A percentile compares a stretch with the other conserved stretches of the same genome.
phyloP scores from a whole-genome alignment of 2,888 invertebrate genomes.

The Orchesella flavescens region DNA sequence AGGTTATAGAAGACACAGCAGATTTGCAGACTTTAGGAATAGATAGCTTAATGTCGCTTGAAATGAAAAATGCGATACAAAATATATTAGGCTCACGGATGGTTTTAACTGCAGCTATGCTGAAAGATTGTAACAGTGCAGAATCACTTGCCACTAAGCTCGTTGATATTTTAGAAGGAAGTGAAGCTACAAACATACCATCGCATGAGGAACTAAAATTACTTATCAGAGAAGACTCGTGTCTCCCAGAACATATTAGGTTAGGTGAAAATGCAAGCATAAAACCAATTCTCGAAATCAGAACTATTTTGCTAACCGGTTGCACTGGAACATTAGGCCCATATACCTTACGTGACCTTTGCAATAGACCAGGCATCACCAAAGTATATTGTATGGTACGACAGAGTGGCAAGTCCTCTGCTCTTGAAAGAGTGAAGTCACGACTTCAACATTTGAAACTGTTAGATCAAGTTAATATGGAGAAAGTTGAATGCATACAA shows the following conservation, averaged over 20 bases:
- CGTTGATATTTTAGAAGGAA: conserved; percentile 39
- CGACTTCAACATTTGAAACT: background rate
- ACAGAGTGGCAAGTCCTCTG: background rate
- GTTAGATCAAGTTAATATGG: background rate
- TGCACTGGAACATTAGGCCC: conserved; percentile 55
- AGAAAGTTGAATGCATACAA: background rate
- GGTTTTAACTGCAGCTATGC: conserved; percentile 20
- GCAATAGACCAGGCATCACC: background rate
- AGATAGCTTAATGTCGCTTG: conserved; percentile 61
- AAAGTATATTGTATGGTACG: conserved; percentile 44
- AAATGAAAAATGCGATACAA: conserved; percentile 60
- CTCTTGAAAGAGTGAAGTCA: background rate
- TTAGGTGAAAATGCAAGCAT: too few relatives aligned
- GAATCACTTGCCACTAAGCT: conserved; percentile 22
- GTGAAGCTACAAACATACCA: background rate
- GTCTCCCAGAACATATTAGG: conserved; percentile 30
- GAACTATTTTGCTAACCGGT: conserved; percentile 45
- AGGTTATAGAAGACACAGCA: conserved; percentile 40
- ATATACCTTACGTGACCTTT: conserved; percentile 37
- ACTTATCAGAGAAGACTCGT: conserved; percentile 43
- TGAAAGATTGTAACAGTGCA: conserved; percentile 57
- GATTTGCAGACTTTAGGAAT: conserved; percentile 49
- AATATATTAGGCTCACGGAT: conserved; percentile 43
- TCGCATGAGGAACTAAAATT: conserved; percentile 30
- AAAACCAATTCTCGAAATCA: background rate